Evolutionary conservation across 2,113 vertebrate species (phyloP), one percentile per base, ranked within the genome.

Genomic region (Heliornis fulica): DNA sequence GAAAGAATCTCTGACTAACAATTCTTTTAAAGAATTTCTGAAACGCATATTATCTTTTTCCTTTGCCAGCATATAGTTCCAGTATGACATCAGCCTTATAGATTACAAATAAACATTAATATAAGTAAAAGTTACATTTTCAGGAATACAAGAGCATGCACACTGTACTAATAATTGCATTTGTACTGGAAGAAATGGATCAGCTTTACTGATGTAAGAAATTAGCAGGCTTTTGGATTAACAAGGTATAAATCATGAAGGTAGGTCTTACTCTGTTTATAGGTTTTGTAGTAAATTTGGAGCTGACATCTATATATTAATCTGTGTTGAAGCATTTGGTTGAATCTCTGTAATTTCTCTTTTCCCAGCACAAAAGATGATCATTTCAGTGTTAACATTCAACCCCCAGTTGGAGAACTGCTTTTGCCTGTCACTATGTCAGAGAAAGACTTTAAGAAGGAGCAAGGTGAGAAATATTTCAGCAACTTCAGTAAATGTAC

Each of bases 331-430:
- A 88, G 60, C 53, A 77, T 59, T 89, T 94, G 11, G 9, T 95
- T 89, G 69, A 61, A 83, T 94, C 78, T 90, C 31, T 92, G 56
- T 93, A 69, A 86, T 83, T 96, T 94, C 88, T 96, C 48, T 65
- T 96, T 92, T 76, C 76, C 45, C 96, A 99, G 99, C 97, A 99
- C 99, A 79, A 99, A 98, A 94, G 98, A 99, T 66, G 98, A 99
- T 95, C 95, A 97, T 94, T 99, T 99, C 97, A 98, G 17, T 87
- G 99, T 99, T 95, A 99, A 86, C 81, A 98, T 99, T 96, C 99
- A 99, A 14, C 99, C 99, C 17, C 98, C 98, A 50, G 98, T 99
- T 85, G 99, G 99, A 95, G 99, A 99, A 74, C 97, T 99, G 26
- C 96, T 99, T 45, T 98, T 99, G 95, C 99, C 99, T 87, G 98